Evolutionary conservation across 2,888 invertebrate genomes (phyloP), one percentile per base, ranked within the genome.

Genomic region (Megaustenia siamemsis): DNA sequence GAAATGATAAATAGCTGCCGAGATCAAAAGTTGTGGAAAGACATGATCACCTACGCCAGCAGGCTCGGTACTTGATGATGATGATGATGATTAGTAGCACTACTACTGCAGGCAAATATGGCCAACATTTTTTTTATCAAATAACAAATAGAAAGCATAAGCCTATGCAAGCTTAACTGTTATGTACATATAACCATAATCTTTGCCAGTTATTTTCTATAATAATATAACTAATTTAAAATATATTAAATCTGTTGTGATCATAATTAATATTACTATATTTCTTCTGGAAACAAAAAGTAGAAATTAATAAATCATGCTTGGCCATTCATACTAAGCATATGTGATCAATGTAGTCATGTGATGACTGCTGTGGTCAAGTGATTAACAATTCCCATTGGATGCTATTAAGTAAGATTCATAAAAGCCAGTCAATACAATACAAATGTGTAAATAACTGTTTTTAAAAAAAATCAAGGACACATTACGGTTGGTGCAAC

Each of bases 401-500:
- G 32, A 40, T 18, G 12, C 35, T 43, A 56, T 21, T 43, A 18
- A 69, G 43, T n/a, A 28, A 28, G 24, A 69, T 76, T 28, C n/a
- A 66, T 38, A 28, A 4, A n/a, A 56, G 43, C 15, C 6, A 68
- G 49, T 49, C 8, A 77, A 68, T 40, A 83, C 18, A 77, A 49
- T 21, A 68, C n/a, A 35, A 8, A 49, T 35, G 8, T 68, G 28
- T 28, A 28, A 82, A n/a, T 66, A 43, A 38, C 5, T 43, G 73
- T 1, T 28, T 68, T 10, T 32, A 60, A 73, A 56, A 43, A 69
- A 63, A 60, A 21, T 66, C 0, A 40, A 68, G 12, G n/a, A 56
- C 5, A 28, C 43, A 32, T 68, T 53, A 80, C 35, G 5, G 8
- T 4, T 63, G 21, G 77, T 77, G 83, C 77, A 68, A 35, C 69